Evolutionary conservation across 2,113 vertebrate genomes (phyloP), one percentile per base, ranked within the genome.

Genomic region (Dryoscopus gambensis): DNA sequence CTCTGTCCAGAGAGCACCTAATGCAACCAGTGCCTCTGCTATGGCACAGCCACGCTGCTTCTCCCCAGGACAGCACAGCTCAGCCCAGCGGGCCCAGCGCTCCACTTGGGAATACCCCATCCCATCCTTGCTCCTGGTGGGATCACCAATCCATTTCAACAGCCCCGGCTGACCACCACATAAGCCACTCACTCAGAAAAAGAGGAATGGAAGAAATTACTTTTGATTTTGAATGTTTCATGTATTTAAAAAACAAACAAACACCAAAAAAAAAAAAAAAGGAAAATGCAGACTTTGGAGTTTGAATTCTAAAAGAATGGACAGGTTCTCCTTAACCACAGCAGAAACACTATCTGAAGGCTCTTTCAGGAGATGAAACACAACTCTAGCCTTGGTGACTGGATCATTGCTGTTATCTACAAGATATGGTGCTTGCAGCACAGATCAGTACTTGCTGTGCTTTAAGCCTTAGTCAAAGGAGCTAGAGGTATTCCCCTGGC

Each of bases 51-150:
- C 44, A 5, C 4, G 6, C 52, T 63, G 42, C 52, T 56, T 28
- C 52, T 31, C 20, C 15, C 33, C 1, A 0, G 33, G 49, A 27
- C 13, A 2, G 49, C 73, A 37, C 47, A 33, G 52, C 30, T 65
- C 77, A 67, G 13, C 44, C 62, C 1, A 1, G 33, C 15, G 5
- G 16, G 37, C 57, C 57, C 6, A 80, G 53, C 1, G 0, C 46
- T 50, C 37, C 49, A 2, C 25, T 16, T 1, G 1, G 25, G 5
- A 28, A 24, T 2, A 17, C 2, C 15, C 0, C 33, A 11, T 13
- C 16, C n/a, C 23, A 47, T 6, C 44, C 64, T 33, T 21, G 40
- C 21, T 63, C 59, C n/a, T 28, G 25, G 25, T 27, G 11, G 5
- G 9, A 63, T 21, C 62, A 42, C 55, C n/a, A 33, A 64, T 2